A percentile compares a stretch with the other conserved stretches of the same genome.
Evolutionary conservation across 2,113 vertebrate genomes (phyloP).

Genomic region (Corythaixoides concolor): DNA sequence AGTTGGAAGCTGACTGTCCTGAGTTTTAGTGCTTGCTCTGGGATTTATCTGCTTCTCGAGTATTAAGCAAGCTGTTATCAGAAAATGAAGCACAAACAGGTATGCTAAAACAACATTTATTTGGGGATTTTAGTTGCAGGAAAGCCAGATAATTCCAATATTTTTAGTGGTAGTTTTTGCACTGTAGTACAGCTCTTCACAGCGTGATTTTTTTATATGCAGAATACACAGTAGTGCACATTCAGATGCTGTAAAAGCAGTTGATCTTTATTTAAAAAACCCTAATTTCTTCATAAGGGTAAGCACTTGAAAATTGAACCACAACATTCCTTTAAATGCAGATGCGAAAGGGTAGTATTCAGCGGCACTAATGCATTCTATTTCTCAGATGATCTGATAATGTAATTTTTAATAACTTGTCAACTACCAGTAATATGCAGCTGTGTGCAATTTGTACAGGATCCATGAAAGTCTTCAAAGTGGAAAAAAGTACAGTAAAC

Average conservation of each 20-base stretch:
- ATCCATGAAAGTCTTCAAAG: constrained; percentile 13
- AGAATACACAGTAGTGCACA: not conserved
- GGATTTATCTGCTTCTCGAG: not conserved
- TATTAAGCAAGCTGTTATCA: constrained; percentile 13
- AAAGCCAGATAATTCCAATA: not conserved
- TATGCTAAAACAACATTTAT: not conserved
- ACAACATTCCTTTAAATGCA: not conserved
- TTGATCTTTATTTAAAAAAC: not conserved
- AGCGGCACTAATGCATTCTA: not conserved
- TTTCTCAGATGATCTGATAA: constrained; percentile 29
- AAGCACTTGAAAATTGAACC: not conserved
- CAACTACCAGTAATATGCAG: not conserved
- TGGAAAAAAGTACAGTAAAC: constrained; percentile 53
- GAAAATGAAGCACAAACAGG: constrained; percentile 6
- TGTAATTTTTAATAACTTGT: constrained; percentile 55
- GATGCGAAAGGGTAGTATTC: not conserved
- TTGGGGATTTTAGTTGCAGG: not conserved
- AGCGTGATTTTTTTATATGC: not conserved
- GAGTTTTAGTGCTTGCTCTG: not conserved
- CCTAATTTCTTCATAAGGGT: not conserved
- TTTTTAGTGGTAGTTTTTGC: not conserved
- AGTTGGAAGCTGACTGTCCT: not conserved
- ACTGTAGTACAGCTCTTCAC: not conserved
- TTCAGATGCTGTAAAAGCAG: constrained; percentile 1
- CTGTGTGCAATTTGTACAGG: constrained; percentile 11